Percentiles rank a stretch among this genome's conserved stretches.
Conservation (phyloP, 1,140 invertebrate genomes). For the Zaprionus ghesquierei region DNA sequence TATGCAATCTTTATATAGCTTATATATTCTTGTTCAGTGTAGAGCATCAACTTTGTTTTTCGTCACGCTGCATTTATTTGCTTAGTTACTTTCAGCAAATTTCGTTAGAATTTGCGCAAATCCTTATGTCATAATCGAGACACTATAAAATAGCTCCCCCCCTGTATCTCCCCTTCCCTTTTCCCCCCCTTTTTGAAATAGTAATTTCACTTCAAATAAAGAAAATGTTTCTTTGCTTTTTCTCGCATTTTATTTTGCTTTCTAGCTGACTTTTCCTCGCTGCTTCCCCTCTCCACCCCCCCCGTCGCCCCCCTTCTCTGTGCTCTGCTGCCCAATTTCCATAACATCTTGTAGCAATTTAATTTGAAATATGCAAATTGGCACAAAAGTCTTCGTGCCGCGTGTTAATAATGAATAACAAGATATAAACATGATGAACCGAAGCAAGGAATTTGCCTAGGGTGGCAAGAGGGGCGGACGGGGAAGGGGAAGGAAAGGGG, state of each 20-base stretch:
- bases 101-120: no score
- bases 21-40: no score
- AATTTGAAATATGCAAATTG: slow-evolving; percentile 52
- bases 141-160: no score
- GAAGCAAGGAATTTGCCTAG: not conserved
- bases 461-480: not conserved
- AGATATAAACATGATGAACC: slow-evolving; percentile 38
- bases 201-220: slow-evolving; percentile 8
- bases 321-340: slow-evolving; percentile 19
- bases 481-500: not conserved
- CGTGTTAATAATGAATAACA: slow-evolving; percentile 44
- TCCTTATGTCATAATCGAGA: no score
- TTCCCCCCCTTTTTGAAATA: not conserved
- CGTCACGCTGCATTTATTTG: no score
- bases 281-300: not conserved
- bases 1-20: no score
- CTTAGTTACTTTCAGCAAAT: no score
- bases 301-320: not conserved
- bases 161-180: no score
- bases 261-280: not conserved
- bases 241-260: not conserved
- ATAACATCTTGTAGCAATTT: slow-evolving; percentile 40
- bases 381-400: slow-evolving; percentile 31
- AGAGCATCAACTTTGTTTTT: no score
- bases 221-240: slow-evolving; percentile 7